These are phyloP conservation scores for Colistium nudipinnis DNA, from an alignment of 2,113 vertebrate genomes.

Conservation along the genomic window DNA sequence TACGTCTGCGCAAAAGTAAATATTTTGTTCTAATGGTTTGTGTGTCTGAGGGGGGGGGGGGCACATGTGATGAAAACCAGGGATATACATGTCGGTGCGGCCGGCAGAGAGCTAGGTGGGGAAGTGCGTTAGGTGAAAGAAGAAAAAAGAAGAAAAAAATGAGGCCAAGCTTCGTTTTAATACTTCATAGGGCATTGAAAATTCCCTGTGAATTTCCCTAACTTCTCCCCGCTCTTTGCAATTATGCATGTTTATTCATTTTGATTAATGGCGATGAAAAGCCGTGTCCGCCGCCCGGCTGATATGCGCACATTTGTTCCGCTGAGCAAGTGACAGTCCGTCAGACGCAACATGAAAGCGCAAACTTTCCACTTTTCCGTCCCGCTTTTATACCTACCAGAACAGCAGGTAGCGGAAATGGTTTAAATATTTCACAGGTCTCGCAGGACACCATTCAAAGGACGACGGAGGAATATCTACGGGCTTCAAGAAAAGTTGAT, in stretches of 20 bases:
- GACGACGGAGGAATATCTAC: constrained; percentile 47
- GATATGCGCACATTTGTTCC: constrained; percentile 45
- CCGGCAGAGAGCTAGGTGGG: constrained; percentile 56
- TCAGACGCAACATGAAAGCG: constrained; percentile 63
- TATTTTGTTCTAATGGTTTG: constrained; percentile 78
- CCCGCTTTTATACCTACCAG: constrained; percentile 53
- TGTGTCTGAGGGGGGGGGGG: constrained; percentile 60
- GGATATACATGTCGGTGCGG: constrained; percentile 40
- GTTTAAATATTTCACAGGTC: constrained; percentile 74
- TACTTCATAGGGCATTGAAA: constrained; percentile 79
- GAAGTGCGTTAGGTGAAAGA: constrained; percentile 56
- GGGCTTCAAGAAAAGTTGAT: constrained; percentile 58
- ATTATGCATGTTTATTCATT: constrained; percentile 82
- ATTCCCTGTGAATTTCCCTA: constrained; percentile 76
- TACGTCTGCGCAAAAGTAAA: constrained; percentile 70
- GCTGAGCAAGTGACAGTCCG: constrained; percentile 62
- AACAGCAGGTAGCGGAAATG: constrained; percentile 75
- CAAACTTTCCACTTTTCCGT: neutral
- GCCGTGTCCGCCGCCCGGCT: constrained; percentile 41
- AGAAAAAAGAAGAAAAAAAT: constrained; percentile 47
- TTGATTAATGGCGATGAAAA: constrained; percentile 75
- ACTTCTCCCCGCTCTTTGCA: constrained; percentile 74
- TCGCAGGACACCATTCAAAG: constrained; percentile 74
- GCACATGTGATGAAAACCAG: constrained; percentile 55
- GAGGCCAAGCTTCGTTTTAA: constrained; percentile 70